phyloP scores from a whole-genome alignment of 2,113 vertebrate species.

The Podarcis cretensis region DNA sequence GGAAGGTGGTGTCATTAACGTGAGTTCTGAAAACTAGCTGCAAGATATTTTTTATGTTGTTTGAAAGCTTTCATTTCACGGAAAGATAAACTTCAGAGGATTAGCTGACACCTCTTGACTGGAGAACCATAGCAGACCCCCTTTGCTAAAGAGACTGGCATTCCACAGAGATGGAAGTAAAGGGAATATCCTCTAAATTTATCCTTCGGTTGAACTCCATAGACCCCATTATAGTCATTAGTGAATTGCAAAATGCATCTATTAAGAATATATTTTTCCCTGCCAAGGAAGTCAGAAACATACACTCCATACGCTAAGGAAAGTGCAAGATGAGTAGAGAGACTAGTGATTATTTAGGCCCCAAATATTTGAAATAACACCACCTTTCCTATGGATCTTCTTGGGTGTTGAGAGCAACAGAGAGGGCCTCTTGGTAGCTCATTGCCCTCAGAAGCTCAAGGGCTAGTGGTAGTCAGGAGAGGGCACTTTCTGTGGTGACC shows the following conservation, averaged over 20 bases:
- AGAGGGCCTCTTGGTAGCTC: no score
- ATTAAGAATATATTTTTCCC: background rate
- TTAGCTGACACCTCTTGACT: background rate
- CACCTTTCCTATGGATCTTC: no score
- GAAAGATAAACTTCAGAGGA: conserved; percentile 39
- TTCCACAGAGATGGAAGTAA: background rate
- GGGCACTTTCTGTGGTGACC: no score
- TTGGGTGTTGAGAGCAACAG: no score
- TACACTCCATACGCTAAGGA: background rate
- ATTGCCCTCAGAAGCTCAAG: no score
- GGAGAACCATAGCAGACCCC: conserved; percentile 34
- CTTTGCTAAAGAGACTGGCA: conserved; percentile 11
- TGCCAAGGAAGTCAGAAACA: background rate
- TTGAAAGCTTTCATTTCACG: conserved; percentile 16
- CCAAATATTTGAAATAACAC: background rate
- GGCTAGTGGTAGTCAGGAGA: no score
- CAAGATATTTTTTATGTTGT: conserved; percentile 22
- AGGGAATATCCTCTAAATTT: background rate
- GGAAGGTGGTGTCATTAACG: conserved; percentile 32
- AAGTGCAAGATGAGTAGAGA: fast-evolving
- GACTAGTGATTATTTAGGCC: no score
- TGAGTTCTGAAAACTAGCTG: conserved; percentile 23
- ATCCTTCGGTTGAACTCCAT: background rate
- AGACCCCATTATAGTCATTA: background rate
- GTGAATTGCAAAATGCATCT: background rate